These are phyloP conservation scores for Trinorchestia longiramus DNA, from an alignment of 1,140 invertebrate genomes.

Conservation along the genomic window DNA sequence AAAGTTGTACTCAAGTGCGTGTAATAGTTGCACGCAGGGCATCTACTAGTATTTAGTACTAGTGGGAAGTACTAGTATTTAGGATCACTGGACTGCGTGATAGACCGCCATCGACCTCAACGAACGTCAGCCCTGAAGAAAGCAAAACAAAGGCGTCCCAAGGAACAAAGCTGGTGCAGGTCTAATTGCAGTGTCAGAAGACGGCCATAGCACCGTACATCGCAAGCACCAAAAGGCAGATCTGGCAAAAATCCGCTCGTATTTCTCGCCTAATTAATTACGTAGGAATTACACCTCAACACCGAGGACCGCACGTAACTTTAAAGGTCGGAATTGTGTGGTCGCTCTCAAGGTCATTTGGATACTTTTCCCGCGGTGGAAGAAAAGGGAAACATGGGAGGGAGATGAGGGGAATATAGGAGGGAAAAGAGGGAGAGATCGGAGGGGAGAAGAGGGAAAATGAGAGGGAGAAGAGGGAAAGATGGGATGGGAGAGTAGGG, in stretches of 20 bases:
- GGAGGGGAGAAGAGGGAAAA: too few species aligned
- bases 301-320: not conserved
- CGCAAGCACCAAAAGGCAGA: not conserved
- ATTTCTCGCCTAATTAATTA: conserved; percentile 1
- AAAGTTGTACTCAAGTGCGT: not conserved
- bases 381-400: not conserved
- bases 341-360: not conserved
- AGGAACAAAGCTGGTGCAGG: not conserved
- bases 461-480: too few species aligned
- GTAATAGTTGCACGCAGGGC: not conserved
- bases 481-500: too few species aligned
- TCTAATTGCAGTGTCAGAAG: not conserved
- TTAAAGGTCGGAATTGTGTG: not conserved
- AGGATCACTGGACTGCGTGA: not conserved
- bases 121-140: not conserved
- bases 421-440: too few species aligned
- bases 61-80: not conserved
- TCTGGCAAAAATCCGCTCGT: not conserved
- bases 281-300: not conserved
- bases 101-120: not conserved
- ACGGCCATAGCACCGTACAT: not conserved
- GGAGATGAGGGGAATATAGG: too few species aligned
- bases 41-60: not conserved
- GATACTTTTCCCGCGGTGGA: too few species aligned
- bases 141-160: not conserved